These are phyloP conservation scores for roundworm (Caenorhabditis elegans) DNA, from an alignment of 1,140 invertebrate genomes.

Conservation along the genomic window WBcel235 BX284605.5:9449001-9449500, in stretches of 20 bases:
- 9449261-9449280: neutral
- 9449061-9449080: conserved; percentile 29
- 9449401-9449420: conserved; percentile 18
- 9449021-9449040: conserved; percentile 21
- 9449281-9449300: neutral
- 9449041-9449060: conserved; percentile 12
- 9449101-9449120: neutral
- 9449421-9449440: neutral
- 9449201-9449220: neutral
- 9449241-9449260: neutral
- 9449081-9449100: neutral
- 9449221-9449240: conserved; percentile 32
- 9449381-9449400: conserved; percentile 2
- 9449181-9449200: conserved; percentile 10
- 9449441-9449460: neutral
- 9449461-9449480: too few relatives aligned
- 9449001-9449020: conserved; percentile 24
- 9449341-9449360: neutral
- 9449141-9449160: conserved; percentile 22
- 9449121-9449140: neutral
- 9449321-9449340: conserved; percentile 19
- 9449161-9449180: conserved; percentile 5
- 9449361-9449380: neutral
- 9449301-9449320: neutral
- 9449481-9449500: too few relatives aligned